phyloP scores from a whole-genome alignment of 2,888 invertebrate genomes.

The Lepas anatifera region DNA sequence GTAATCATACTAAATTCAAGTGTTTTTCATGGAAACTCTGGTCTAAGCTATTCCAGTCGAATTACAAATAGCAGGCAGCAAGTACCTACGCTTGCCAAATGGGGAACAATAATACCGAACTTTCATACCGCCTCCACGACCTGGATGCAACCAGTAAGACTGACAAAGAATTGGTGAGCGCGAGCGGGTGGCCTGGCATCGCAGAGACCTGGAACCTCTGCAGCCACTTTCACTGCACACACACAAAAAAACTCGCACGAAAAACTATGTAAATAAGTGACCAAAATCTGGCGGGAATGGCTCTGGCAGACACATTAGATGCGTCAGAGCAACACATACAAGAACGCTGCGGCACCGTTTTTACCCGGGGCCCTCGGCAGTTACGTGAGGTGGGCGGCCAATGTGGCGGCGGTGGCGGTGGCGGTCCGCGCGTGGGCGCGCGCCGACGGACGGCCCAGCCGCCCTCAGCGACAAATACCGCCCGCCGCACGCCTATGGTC shows the following conservation, averaged over 20 bases:
- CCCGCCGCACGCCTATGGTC: too few species aligned
- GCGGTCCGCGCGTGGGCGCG: not conserved
- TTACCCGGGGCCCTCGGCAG: not conserved
- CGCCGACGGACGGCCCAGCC: not conserved
- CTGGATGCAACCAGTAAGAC: too few species aligned
- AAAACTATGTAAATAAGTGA: constrained; percentile 10
- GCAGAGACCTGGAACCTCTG: too few species aligned
- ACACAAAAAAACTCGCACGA: not conserved
- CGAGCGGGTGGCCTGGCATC: too few species aligned
- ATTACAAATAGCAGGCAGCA: too few species aligned
- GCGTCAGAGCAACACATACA: constrained; percentile 9
- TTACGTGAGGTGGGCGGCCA: constrained; percentile 1
- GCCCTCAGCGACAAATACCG: not conserved
- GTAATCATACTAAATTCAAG: too few species aligned
- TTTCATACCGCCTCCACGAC: too few species aligned
- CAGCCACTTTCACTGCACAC: not conserved
- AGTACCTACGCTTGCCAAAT: too few species aligned
- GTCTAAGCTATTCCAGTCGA: too few species aligned
- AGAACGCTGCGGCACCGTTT: not conserved
- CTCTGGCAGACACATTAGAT: constrained; percentile 6
- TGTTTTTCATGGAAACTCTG: too few species aligned
- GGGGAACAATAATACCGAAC: too few species aligned
- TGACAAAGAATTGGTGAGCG: too few species aligned
- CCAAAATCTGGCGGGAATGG: constrained; percentile 5
- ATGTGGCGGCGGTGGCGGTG: not conserved